These are phyloP conservation scores for Myotis daubentonii DNA, from an alignment of 2,797 vertebrate species.

Conservation along the genomic window DNA sequence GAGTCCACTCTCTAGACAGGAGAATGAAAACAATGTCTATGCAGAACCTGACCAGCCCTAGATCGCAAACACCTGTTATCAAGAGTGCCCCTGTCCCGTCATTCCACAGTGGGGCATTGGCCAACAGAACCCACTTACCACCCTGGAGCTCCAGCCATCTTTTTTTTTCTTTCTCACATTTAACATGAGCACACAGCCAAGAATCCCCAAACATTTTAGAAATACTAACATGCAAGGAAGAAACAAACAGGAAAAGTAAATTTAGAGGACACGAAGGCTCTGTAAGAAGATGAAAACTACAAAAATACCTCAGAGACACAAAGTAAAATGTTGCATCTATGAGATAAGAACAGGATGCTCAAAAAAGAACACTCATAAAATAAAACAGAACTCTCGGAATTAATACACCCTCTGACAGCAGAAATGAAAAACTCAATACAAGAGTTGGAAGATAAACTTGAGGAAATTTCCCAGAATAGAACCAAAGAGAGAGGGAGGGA, in stretches of 20 bases:
- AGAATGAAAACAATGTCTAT: neutral
- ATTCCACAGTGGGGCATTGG: neutral
- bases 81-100: neutral
- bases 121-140: neutral
- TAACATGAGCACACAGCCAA: neutral
- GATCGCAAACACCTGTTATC: neutral
- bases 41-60: neutral
- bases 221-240: neutral
- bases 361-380: constrained; percentile 7
- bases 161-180: neutral
- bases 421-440: neutral
- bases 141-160: neutral
- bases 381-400: constrained; percentile 16
- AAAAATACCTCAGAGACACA: neutral
- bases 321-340: neutral
- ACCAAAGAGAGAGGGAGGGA: neutral
- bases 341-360: neutral
- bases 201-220: neutral
- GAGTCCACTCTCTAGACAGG: neutral
- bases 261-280: neutral
- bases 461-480: constrained; percentile 7
- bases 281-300: neutral
- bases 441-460: neutral
- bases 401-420: neutral
- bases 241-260: neutral